Evolutionary conservation across 2,113 vertebrate genomes (phyloP).

Genomic region (Piprites chloris): DNA sequence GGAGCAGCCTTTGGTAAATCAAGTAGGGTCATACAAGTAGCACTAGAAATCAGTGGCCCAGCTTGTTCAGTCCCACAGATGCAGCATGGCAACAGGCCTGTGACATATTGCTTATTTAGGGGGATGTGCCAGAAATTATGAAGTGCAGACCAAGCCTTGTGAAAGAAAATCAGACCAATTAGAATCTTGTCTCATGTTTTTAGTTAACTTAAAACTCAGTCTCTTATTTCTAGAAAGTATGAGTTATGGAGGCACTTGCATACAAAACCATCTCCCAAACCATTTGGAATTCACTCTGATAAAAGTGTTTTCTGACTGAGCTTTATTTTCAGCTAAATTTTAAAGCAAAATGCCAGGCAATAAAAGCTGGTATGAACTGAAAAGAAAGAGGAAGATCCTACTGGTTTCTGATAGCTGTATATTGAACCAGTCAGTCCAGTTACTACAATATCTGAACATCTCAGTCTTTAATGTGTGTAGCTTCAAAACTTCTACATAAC

Average conservation of each 20-base stretch:
- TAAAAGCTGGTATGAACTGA: not conserved
- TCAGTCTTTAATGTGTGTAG: not conserved
- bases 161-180: constrained; percentile 1
- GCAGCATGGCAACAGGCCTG: not conserved
- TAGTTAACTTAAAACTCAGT: not conserved
- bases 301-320: not conserved
- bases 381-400: not conserved
- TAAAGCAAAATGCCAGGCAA: not conserved
- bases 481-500: not conserved
- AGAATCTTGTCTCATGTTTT: not conserved
- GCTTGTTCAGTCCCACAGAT: not conserved
- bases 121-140: not conserved
- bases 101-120: not conserved
- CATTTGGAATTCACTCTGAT: not conserved
- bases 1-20: not conserved
- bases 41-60: not conserved
- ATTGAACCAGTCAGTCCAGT: not conserved
- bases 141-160: not conserved
- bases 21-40: not conserved
- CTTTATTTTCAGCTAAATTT: not conserved
- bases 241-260: not conserved
- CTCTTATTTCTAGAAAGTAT: not conserved
- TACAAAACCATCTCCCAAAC: not conserved
- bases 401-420: not conserved
- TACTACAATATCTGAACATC: not conserved